Base-by-base conservation (phyloP, 1,140 invertebrate species). In the Drepana arcuata region DNA sequence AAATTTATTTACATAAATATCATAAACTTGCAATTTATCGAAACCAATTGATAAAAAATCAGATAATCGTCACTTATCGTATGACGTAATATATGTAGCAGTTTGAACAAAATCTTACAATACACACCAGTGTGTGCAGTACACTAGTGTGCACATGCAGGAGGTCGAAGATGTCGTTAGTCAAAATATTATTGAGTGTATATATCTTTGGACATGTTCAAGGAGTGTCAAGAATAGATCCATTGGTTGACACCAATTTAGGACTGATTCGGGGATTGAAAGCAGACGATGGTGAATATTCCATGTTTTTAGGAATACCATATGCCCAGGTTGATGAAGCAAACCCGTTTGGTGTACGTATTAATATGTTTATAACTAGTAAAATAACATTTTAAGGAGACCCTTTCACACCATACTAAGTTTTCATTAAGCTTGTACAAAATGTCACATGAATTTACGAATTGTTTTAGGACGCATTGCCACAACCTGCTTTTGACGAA, bases 231-330 rank as follows among this genome's bases (percentile, higher is more conserved):
- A 35, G 33, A 9, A 35, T 53, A 13, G 59, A 63, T 15, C 59
- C 56, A 4, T 12, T 61, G 26, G 59, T 61, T 9, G 30, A 50
- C 2, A 54, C 53, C 5, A 49, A 45, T 10, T 15, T 42, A 16
- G 62, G 62, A 13, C 28, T 57, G 26, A 50, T 66, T 5, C 43
- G 41, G 4, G 62, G 64, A 5, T 16, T 61, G 4, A 45, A 35
- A 24, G 58, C 55, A 5, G 29, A 48, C 3, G 65, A 68, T 41
- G 65, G 65, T 0, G 52, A 50, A 14, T 68, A 65, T 23, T 50
- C 52, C 18, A 68, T 58, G 58, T 68, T 65, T 15, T 36, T 65
- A 16, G 61, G 65, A 1, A 68, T 68, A 41, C 61, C 65, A 1
- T 68, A 60, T 11, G 64, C 41, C 2, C 24, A 12, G 9, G 46